These are phyloP conservation scores for Theretra japonica DNA, from an alignment of 2,888 invertebrate genomes.

Conservation along the genomic window DNA sequence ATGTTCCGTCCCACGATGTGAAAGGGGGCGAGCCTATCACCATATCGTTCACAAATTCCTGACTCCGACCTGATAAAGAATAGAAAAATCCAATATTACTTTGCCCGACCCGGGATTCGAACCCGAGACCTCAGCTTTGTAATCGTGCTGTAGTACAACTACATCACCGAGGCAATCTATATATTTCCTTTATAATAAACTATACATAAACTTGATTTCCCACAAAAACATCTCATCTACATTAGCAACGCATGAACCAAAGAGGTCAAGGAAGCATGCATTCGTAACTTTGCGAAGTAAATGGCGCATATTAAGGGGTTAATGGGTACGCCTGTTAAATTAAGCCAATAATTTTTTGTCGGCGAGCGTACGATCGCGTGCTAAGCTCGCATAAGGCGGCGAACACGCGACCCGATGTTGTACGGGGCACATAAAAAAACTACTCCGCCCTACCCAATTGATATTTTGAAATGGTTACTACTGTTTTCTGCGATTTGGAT, in stretches of 20 bases:
- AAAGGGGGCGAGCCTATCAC: no score
- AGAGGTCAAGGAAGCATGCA: constrained; percentile 2
- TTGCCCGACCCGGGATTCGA: no score
- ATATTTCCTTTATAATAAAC: no score
- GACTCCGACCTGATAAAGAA: no score
- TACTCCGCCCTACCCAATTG: constrained; percentile 73
- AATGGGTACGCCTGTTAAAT: constrained; percentile 57
- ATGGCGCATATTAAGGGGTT: constrained; percentile 53
- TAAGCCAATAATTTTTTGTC: constrained; percentile 65
- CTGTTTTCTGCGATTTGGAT: constrained; percentile 58
- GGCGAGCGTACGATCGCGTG: constrained; percentile 72
- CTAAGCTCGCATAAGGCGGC: constrained; percentile 67
- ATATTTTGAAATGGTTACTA: constrained; percentile 77
- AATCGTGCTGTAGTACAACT: no score
- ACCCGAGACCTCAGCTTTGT: no score
- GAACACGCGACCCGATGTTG: constrained; percentile 79
- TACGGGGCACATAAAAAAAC: constrained; percentile 77
- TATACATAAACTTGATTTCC: not conserved
- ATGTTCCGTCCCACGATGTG: no score
- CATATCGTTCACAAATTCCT: no score
- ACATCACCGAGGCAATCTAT: no score
- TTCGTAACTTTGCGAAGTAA: constrained; percentile 37
- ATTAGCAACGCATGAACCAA: not conserved
- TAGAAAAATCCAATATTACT: no score
- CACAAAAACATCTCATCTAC: not conserved